These are phyloP conservation scores for Microctenopoma steveboyesi DNA, from an alignment of 2,797 vertebrate genomes.

Conservation along the genomic window DNA sequence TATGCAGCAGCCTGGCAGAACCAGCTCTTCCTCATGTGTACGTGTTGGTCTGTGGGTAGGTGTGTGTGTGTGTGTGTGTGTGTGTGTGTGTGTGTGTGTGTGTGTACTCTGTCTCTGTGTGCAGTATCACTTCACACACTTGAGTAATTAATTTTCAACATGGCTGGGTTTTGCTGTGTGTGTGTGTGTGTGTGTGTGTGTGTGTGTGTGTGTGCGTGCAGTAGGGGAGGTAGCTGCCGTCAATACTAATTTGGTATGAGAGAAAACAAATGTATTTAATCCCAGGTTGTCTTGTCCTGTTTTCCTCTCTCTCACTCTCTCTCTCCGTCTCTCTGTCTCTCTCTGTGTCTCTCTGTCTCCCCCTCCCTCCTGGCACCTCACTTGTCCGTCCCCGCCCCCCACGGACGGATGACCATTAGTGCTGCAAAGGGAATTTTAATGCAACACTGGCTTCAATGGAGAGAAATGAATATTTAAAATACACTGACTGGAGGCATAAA, in stretches of 20 bases:
- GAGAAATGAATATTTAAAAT: constrained; percentile 77
- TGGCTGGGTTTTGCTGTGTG: constrained; percentile 66
- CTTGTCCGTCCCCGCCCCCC: constrained; percentile 23
- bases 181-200: constrained; percentile 25
- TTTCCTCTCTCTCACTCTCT: constrained; percentile 35
- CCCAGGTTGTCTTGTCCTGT: constrained; percentile 75
- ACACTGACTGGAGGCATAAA: constrained; percentile 62
- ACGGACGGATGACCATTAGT: constrained; percentile 69
- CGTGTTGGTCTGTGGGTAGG: constrained; percentile 24
- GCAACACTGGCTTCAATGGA: constrained; percentile 52
- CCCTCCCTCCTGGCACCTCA: background rate
- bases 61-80: constrained; percentile 16
- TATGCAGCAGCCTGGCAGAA: constrained; percentile 42
- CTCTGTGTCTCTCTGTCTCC: background rate
- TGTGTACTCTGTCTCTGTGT: constrained; percentile 26
- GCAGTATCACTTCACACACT: constrained; percentile 61
- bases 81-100: constrained; percentile 17
- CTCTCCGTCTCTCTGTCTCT: background rate
- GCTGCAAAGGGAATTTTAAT: constrained; percentile 76
- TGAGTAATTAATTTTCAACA: constrained; percentile 83
- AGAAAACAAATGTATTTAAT: constrained; percentile 85
- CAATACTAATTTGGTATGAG: constrained; percentile 80
- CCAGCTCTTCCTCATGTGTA: constrained; percentile 47
- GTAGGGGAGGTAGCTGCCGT: constrained; percentile 64
- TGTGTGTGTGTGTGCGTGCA: constrained; percentile 20